A percentile compares a stretch with the other conserved stretches of the same genome.
phyloP scores from a whole-genome alignment of 2,797 vertebrate species.

The Microcaecilia unicolor region DNA sequence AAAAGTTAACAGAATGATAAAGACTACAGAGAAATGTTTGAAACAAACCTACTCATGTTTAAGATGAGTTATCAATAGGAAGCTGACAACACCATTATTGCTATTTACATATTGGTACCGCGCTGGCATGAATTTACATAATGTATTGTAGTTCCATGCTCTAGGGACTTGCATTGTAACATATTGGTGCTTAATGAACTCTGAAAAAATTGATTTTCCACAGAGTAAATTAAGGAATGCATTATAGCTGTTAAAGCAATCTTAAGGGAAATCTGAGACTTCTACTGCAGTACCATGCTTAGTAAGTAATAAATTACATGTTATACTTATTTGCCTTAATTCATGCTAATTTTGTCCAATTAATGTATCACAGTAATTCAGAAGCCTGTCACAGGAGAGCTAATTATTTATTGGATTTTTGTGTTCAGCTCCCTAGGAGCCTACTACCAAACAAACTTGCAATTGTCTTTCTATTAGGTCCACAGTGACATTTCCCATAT shows the following conservation, averaged over 20 bases:
- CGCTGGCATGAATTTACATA: constrained; percentile 91
- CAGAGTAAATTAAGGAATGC: constrained; percentile 99
- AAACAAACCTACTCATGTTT: constrained; percentile 22
- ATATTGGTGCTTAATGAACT: constrained; percentile 99
- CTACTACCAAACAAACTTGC: constrained; percentile 78
- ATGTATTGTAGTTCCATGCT: constrained; percentile 87
- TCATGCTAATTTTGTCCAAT: constrained; percentile 99
- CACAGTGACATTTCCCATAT: constrained; percentile 53
- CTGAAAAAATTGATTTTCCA: constrained; percentile 99
- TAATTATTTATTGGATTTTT: constrained; percentile 96
- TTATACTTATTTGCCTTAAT: constrained; percentile 99
- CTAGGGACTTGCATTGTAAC: constrained; percentile 96
- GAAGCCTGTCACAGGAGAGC: constrained; percentile 94
- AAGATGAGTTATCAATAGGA: constrained; percentile 70
- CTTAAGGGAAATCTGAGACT: constrained; percentile 97
- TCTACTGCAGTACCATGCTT: constrained; percentile 93
- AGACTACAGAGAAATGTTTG: not conserved
- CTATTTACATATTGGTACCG: constrained; percentile 97
- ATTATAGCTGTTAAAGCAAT: constrained; percentile 99
- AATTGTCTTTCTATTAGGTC: constrained; percentile 62
- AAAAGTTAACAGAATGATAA: constrained; percentile 11
- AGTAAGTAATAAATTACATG: constrained; percentile 99
- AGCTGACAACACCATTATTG: constrained; percentile 76
- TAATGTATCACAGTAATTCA: constrained; percentile 98
- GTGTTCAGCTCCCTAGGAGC: constrained; percentile 70